Base-by-base conservation (phyloP, 2,797 vertebrate species). In the Serranus cabrilla region DNA sequence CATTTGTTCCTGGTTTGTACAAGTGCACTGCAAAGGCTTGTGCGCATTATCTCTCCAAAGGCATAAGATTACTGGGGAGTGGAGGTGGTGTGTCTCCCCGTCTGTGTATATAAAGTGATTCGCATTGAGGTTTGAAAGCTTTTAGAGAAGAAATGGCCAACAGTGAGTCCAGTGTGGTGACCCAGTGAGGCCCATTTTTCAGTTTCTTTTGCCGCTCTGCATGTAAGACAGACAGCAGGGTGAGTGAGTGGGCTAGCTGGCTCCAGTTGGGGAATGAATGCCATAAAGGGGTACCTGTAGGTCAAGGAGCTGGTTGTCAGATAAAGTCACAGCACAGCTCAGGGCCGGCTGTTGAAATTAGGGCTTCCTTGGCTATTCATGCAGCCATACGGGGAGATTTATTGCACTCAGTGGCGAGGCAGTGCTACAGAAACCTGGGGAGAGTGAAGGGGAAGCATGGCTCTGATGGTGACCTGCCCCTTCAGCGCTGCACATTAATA, bases 301-400 rank as follows among this genome's bases (percentile, higher is more conserved):
- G 90, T 92, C 90, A 93, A 93, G 91, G 91, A 93, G 88, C 69
- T 74, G 72, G 88, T 77, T 93, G 90, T 92, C 90, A 89, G 91
- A 90, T 90, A 90, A 92, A 93, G 91, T 91, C 89, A 87, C 76
- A 73, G 86, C 78, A 64, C 80, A 74, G 87, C 83, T 71, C 88
- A 76, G 67, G 84, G 86, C 85, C 74, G 31, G 61, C 63, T 60
- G 55, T 43, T 86, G 78, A 77, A 91, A 86, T 65, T 72, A 82
- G 69, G 77, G 47, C 86, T 84, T 82, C 74, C 74, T 80, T 1
- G 1, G 65, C 82, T 60, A 68, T 71, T 86, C 84, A 81, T 68
- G 70, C 65, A 42, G 71, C 78, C 76, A 61, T 78, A 70, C 76
- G 25, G 66, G 64, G 71, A 84, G 87, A 90, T 92, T 91, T 92